Conservation (phyloP, 1,140 invertebrate genomes). For the Wiebesia pumilae region DNA sequence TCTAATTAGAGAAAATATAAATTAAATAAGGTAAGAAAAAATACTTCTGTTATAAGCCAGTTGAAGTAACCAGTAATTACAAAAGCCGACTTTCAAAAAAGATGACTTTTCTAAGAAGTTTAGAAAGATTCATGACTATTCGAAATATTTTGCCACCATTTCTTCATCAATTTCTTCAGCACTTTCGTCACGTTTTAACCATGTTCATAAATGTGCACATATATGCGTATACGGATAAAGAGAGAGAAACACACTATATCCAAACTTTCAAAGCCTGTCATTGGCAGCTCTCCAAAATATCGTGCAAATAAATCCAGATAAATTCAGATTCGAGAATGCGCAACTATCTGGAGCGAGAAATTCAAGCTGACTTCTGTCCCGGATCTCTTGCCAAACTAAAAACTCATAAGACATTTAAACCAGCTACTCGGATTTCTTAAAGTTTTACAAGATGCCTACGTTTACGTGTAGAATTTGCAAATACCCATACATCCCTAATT, state of each 20-base stretch:
- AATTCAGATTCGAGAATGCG: slow-evolving; percentile 61
- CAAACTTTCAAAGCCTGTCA: slow-evolving; percentile 3
- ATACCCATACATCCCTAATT: too few relatives aligned
- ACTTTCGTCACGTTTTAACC: neutral
- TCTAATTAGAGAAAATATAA: too few relatives aligned
- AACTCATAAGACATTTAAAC: slow-evolving; percentile 38
- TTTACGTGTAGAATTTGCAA: too few relatives aligned
- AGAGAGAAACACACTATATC: slow-evolving; percentile 1
- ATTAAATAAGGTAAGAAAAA: too few relatives aligned
- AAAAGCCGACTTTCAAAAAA: too few relatives aligned
- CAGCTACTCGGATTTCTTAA: slow-evolving; percentile 25
- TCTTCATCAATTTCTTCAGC: neutral
- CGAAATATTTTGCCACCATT: neutral
- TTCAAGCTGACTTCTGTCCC: slow-evolving; percentile 59
- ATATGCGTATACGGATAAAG: slow-evolving; percentile 20
- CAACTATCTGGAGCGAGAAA: slow-evolving; percentile 66
- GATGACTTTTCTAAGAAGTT: too few relatives aligned
- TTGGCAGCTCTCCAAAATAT: slow-evolving; percentile 67
- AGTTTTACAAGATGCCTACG: neutral
- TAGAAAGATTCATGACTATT: too few relatives aligned
- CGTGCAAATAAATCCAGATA: slow-evolving; percentile 65
- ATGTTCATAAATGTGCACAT: neutral
- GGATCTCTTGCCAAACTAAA: slow-evolving; percentile 46
- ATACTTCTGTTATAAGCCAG: too few relatives aligned
- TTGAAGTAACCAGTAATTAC: too few relatives aligned